Evolutionary conservation across 2,797 vertebrate species (phyloP), one percentile per base, ranked within the genome.

Genomic region (Oreochromis mossambicus): DNA sequence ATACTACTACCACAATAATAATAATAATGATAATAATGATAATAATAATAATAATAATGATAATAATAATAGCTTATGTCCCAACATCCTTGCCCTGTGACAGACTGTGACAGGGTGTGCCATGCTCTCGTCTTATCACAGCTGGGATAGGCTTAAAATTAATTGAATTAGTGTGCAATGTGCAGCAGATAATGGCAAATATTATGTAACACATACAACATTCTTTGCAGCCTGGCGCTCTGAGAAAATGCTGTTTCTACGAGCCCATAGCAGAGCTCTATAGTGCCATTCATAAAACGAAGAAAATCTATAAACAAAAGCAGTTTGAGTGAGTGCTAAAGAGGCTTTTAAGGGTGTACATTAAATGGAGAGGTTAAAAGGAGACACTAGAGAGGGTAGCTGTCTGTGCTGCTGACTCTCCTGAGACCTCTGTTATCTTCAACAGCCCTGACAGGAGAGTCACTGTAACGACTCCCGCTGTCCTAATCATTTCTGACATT

Each of bases 401-500:
- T 80, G 87, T 83, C 82, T 82, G 77, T 73, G 68, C 52, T 15
- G 26, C 2, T 12, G 75, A 24, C 46, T 88, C 82, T 89, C 87
- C 51, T 29, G 82, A 90, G 88, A 91, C 82, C 82, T 85, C 78
- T 26, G 51, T 54, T 83, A 70, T 85, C 87, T 80, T 81, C 84
- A 83, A 36, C 83, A 32, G 19, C 79, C 79, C 85, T 87, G 91
- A 89, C 85, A 92, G 90, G 24, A 88, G 89, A 83, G 77, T 21
- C 36, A 7, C 78, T 80, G 41, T 15, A 50, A 82, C 56, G 19
- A 77, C 85, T 81, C 87, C 87, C 14, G 46, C 82, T 51, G 82
- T 79, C 85, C 81, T 92, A 86, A 94, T 93, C 85, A 32, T 26
- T 91, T 79, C 79, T 92, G 93, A 92, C 92, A 92, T 89, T 82